Evolutionary conservation across 2,797 vertebrate species (phyloP), one percentile per base, ranked within the genome.

Genomic region (Falco biarmicus): DNA sequence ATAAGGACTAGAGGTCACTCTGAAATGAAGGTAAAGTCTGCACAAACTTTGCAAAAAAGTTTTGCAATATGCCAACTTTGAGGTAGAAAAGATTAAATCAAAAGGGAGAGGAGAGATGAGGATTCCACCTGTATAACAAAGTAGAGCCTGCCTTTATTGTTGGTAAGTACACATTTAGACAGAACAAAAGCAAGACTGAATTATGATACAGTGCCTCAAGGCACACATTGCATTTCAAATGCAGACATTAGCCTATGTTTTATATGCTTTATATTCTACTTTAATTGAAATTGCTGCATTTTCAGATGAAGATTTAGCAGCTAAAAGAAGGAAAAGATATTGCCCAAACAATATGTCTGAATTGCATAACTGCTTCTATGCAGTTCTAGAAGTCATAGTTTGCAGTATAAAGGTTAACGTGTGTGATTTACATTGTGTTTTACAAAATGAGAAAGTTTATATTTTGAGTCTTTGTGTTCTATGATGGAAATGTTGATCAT

Each of bases 201-300:
- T 91, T 82, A 87, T 29, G 66, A 66, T 79, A 19, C 20, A 11
- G 48, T 50, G 66, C 77, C 74, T 89, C 79, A 31, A 80, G 90
- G 70, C 74, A 61, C 56, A 28, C 47, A 26, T 29, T 87, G 37
- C 77, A 32, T 95, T 89, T 94, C 77, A 89, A 66, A 93, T 89
- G 74, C 71, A 89, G 78, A 59, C n/a, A 47, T 92, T 90, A 92
- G 29, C 64, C 57, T 51, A 21, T 68, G 32, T 63, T 95, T 95
- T 89, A 84, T 87, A 66, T n/a, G 51, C 37, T 87, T 94, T 85
- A 75, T 68, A 53, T 66, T 91, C 68, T 43, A 8, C 51, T 85
- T 92, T 94, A 94, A 89, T 95, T 92, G 74, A 92, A 95, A 87
- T 51, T 13, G 19, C 21, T 84, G 68, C 10, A 6, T 94, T 90